These are phyloP conservation scores for Auanema freiburgensis DNA, from an alignment of 2,888 invertebrate species.

Conservation along the genomic window DNA sequence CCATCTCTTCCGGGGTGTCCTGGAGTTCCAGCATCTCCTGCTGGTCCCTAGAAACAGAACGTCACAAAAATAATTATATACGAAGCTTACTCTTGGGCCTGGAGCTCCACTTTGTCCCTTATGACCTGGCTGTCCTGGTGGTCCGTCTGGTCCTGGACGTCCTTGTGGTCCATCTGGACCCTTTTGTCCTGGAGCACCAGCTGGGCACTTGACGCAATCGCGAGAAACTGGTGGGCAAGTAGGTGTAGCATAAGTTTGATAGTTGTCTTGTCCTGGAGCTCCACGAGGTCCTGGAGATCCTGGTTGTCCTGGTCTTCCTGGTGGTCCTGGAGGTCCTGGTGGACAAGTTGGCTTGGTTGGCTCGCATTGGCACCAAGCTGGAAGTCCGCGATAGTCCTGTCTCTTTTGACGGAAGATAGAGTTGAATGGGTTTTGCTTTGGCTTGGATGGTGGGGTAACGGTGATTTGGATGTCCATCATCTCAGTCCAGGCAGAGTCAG, in stretches of 20 bases:
- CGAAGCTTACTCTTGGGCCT: conserved; percentile 18
- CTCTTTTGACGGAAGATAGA: conserved; percentile 61
- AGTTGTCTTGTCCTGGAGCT: conserved; percentile 47
- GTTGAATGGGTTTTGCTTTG: conserved; percentile 52
- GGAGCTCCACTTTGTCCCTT: conserved; percentile 47
- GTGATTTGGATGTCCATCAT: conserved; percentile 61
- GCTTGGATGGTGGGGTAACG: conserved; percentile 59
- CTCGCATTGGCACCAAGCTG: conserved; percentile 62
- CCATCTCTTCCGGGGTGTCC: conserved; percentile 46
- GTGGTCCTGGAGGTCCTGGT: conserved; percentile 52
- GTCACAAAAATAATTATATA: too few relatives aligned
- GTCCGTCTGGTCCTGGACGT: conserved; percentile 52
- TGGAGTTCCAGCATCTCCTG: conserved; percentile 51
- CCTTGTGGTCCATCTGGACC: conserved; percentile 51
- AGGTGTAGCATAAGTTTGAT: conserved; percentile 44
- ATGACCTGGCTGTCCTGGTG: conserved; percentile 47
- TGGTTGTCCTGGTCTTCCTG: conserved; percentile 48
- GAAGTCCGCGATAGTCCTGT: conserved; percentile 51
- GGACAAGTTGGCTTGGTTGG: conserved; percentile 55
- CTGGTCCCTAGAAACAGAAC: conserved; percentile 48
- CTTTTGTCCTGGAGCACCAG: conserved; percentile 54
- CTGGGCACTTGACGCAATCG: conserved; percentile 56
- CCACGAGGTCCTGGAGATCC: conserved; percentile 50
- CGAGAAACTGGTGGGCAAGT: conserved; percentile 40
- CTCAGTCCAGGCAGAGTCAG: conserved; percentile 60